Conservation (phyloP, 2,113 vertebrate genomes). For the Chaetorhynchus papuensis region DNA sequence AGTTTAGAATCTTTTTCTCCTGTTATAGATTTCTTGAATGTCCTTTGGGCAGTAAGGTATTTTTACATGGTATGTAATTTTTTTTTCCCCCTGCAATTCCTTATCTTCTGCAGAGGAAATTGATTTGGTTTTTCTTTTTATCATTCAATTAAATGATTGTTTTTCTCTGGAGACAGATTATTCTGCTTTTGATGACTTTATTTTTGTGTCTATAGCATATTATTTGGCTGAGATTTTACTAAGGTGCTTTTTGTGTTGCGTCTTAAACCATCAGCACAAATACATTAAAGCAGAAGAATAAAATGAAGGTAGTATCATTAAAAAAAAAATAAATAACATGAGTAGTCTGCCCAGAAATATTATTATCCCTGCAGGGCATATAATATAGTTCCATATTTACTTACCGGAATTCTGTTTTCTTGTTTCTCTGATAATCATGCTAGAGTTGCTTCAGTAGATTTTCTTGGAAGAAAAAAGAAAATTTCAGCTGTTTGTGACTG, state of each 20-base stretch:
- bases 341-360: background rate
- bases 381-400: background rate
- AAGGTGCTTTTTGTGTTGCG: background rate
- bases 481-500: background rate
- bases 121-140: conserved; percentile 57
- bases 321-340: background rate
- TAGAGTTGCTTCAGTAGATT: background rate
- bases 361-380: background rate
- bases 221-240: conserved; percentile 19
- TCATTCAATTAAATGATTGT: conserved; percentile 64
- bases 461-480: background rate
- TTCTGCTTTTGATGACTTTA: conserved; percentile 58
- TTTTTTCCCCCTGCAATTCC: conserved; percentile 54
- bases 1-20: conserved; percentile 6
- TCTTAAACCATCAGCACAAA: background rate
- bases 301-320: background rate
- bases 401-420: background rate
- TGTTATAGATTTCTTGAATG: conserved; percentile 1
- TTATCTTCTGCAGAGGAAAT: conserved; percentile 58
- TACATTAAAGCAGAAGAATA: background rate
- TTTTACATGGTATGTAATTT: conserved; percentile 37
- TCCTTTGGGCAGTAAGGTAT: conserved; percentile 40
- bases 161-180: conserved; percentile 58
- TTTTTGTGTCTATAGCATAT: conserved; percentile 18
- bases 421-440: background rate